phyloP scores from a whole-genome alignment of 2,113 vertebrate species.

The Otolemur garnettii region DNA sequence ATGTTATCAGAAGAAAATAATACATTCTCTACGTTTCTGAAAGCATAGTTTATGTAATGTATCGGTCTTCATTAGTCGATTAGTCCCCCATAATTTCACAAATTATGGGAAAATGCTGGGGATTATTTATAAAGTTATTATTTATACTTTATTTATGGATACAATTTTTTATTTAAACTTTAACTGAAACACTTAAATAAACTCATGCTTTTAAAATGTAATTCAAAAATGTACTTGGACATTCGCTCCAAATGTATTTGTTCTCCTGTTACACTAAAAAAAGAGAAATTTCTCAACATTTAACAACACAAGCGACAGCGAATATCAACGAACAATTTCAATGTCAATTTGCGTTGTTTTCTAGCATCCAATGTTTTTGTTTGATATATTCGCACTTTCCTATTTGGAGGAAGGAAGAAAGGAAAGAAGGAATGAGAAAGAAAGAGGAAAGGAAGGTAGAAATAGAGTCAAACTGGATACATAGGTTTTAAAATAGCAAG shows the following conservation, averaged over 20 bases:
- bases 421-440: too few species aligned
- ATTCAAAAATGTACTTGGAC: background rate
- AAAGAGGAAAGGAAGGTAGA: background rate
- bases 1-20: slow-evolving; percentile 52
- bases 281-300: background rate
- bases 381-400: background rate
- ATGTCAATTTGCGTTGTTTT: background rate
- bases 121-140: slow-evolving; percentile 17
- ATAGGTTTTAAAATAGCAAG: background rate
- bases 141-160: too few species aligned
- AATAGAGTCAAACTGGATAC: background rate
- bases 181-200: background rate
- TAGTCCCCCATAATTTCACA: background rate
- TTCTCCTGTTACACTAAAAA: background rate
- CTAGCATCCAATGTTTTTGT: background rate
- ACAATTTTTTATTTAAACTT: too few species aligned
- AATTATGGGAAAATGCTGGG: background rate
- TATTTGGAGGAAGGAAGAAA: background rate
- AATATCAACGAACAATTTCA: background rate
- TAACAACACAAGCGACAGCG: background rate
- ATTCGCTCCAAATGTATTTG: background rate
- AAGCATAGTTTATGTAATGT: background rate
- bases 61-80: slow-evolving; percentile 14
- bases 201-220: background rate
- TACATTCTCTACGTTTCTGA: background rate